These are phyloP conservation scores for Coptodon rendalli DNA, from an alignment of 2,113 vertebrate genomes.

Conservation along the genomic window DNA sequence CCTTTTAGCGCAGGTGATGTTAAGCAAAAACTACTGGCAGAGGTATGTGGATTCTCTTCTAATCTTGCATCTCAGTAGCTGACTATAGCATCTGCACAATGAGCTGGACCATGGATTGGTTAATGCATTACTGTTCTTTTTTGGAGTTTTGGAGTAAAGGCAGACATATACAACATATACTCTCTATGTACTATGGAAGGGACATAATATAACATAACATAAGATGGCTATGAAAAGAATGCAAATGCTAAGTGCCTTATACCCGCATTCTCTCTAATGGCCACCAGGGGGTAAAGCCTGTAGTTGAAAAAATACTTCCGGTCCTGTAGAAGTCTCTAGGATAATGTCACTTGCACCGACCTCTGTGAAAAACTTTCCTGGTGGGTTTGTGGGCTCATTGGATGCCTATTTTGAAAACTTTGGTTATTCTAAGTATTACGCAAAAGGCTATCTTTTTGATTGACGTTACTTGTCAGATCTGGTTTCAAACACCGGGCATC, in stretches of 20 bases:
- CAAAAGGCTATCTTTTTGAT: not conserved
- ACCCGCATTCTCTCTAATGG: not conserved
- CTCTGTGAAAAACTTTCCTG: not conserved
- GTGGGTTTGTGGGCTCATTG: not conserved
- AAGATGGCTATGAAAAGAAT: not conserved
- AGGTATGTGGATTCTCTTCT: not conserved
- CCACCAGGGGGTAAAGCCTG: not conserved
- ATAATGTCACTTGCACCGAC: not conserved
- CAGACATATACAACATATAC: not conserved
- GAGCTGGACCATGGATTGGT: not conserved
- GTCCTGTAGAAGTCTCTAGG: not conserved
- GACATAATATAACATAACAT: not conserved
- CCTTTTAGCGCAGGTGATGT: conserved; percentile 49
- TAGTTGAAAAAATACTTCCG: not conserved
- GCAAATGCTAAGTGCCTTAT: not conserved
- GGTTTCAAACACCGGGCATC: not conserved
- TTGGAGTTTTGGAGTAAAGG: not conserved
- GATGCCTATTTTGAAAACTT: not conserved
- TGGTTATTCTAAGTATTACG: not conserved
- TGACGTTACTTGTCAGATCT: not conserved
- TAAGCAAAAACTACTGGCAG: conserved; percentile 25
- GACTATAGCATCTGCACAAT: not conserved
- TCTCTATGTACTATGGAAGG: not conserved
- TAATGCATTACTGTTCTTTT: not conserved
- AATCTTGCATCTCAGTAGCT: not conserved